Percentiles rank a stretch among this genome's conserved stretches.
Conservation (phyloP, 2,888 invertebrate genomes). For the Euphydryas editha region DNA sequence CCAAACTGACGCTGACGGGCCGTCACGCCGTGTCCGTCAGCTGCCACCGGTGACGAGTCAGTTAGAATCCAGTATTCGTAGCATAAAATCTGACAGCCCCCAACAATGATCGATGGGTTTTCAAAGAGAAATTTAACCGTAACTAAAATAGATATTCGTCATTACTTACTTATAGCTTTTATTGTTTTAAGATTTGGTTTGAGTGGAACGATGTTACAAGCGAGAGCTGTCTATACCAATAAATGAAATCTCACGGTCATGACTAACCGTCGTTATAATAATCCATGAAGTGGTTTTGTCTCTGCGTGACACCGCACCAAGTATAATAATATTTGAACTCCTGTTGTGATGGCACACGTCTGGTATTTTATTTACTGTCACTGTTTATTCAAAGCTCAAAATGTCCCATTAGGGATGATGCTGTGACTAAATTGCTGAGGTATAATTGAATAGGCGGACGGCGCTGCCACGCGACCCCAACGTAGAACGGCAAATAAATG, state of each 20-base stretch:
- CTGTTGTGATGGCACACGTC: slow-evolving; percentile 78
- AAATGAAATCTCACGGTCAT: slow-evolving; percentile 53
- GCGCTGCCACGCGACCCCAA: slow-evolving; percentile 72
- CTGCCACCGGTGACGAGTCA: slow-evolving; percentile 66
- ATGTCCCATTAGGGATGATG: slow-evolving; percentile 74
- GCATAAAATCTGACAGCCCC: slow-evolving; percentile 51
- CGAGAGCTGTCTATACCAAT: slow-evolving; percentile 1
- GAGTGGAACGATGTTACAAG: neutral
- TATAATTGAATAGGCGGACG: slow-evolving; percentile 80
- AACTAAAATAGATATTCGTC: slow-evolving; percentile 71
- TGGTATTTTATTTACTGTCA: slow-evolving; percentile 65
- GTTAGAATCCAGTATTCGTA: slow-evolving; percentile 53
- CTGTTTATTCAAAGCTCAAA: slow-evolving; percentile 72
- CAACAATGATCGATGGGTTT: slow-evolving; percentile 48
- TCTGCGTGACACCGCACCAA: slow-evolving; percentile 60
- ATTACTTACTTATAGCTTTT: slow-evolving; percentile 47
- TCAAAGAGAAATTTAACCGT: slow-evolving; percentile 51
- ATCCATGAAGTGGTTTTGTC: slow-evolving; percentile 55
- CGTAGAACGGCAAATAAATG: slow-evolving; percentile 71
- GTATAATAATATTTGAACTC: slow-evolving; percentile 71
- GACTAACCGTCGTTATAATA: slow-evolving; percentile 61
- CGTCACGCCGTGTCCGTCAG: slow-evolving; percentile 71
- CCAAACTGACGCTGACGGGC: slow-evolving; percentile 54
- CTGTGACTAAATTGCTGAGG: slow-evolving; percentile 62
- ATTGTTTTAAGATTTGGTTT: neutral